A percentile compares a stretch with the other conserved stretches of the same genome.
phyloP scores from a whole-genome alignment of 2,113 vertebrate species.

The Phrynocephalus versicolor region DNA sequence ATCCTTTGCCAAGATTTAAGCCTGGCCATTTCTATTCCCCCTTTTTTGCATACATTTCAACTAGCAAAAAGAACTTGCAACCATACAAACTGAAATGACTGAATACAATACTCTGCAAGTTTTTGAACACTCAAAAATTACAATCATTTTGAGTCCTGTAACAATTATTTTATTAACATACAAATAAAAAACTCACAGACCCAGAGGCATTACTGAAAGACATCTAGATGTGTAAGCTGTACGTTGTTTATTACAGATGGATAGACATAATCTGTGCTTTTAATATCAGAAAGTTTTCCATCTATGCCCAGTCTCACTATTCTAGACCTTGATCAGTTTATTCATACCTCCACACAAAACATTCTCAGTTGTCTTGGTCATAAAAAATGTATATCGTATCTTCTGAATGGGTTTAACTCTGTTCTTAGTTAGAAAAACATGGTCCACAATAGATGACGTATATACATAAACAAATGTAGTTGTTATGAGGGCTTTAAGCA shows the following conservation, averaged over 20 bases:
- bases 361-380: not conserved
- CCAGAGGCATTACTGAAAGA: constrained; percentile 16
- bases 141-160: constrained; percentile 4
- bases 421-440: rapidly evolving
- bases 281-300: not conserved
- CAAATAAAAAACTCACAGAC: constrained; percentile 51
- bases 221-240: not conserved
- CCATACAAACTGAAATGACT: not conserved
- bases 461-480: not conserved
- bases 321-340: not conserved
- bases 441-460: not conserved
- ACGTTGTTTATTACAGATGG: constrained; percentile 19
- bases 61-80: not conserved
- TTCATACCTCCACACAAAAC: not conserved
- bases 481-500: not conserved
- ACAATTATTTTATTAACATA: constrained; percentile 64
- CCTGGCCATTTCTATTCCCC: not conserved
- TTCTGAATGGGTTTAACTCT: not conserved
- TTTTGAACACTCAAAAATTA: not conserved
- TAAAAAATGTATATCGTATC: not conserved
- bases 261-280: not conserved
- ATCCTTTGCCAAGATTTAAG: not conserved
- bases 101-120: not conserved
- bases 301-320: not conserved
- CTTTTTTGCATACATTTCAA: not conserved